Evolutionary conservation across 1,140 invertebrate species (phyloP).

Genomic region (Saccostrea echinata): DNA sequence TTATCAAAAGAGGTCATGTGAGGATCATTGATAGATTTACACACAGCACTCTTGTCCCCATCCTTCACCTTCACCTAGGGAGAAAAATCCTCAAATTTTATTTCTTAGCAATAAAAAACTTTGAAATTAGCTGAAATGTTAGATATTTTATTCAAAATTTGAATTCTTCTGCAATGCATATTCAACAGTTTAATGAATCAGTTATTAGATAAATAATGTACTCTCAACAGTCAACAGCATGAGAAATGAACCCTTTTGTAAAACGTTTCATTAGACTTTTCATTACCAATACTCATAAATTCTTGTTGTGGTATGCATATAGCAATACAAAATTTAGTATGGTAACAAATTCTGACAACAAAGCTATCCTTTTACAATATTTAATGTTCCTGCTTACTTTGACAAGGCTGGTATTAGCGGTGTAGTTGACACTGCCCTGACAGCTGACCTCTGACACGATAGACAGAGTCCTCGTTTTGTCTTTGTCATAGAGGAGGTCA

Average conservation of each 20-base stretch:
- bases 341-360: neutral
- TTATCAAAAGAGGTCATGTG: conserved; percentile 74
- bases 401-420: conserved; percentile 54
- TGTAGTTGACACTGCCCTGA: conserved; percentile 40
- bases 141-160: too few relatives aligned
- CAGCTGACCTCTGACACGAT: conserved; percentile 55
- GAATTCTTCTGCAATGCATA: too few relatives aligned
- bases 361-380: neutral
- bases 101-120: too few relatives aligned
- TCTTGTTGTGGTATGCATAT: too few relatives aligned
- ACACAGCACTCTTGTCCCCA: conserved; percentile 68
- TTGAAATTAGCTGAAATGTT: too few relatives aligned
- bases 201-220: too few relatives aligned
- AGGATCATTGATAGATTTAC: conserved; percentile 76
- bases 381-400: conserved; percentile 33
- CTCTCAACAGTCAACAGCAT: too few relatives aligned
- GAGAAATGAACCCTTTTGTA: too few relatives aligned
- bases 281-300: too few relatives aligned
- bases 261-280: too few relatives aligned
- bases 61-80: conserved; percentile 69
- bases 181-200: too few relatives aligned
- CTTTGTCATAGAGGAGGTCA: conserved; percentile 65
- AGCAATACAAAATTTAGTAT: too few relatives aligned
- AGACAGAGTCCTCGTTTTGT: conserved; percentile 52
- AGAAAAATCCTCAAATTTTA: neutral